A percentile compares a stretch with the other conserved stretches of the same genome.
phyloP scores from a whole-genome alignment of 2,113 vertebrate species.

The Tympanuchus pallidicinctus region DNA sequence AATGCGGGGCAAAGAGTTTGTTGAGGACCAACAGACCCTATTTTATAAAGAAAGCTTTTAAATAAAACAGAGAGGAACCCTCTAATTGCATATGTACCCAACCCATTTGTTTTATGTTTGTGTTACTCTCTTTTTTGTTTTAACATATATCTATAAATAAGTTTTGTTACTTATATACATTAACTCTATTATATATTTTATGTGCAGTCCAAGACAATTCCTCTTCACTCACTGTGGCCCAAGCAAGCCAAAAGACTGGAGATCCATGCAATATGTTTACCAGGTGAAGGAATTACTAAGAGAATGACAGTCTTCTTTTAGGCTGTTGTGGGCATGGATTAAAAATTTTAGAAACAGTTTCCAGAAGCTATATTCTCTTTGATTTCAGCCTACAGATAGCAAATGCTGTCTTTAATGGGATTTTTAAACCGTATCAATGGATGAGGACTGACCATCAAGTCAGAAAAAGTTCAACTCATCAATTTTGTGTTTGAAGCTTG shows the following conservation, averaged over 20 bases:
- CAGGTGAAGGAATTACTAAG: background rate
- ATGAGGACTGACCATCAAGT: background rate
- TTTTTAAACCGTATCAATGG: background rate
- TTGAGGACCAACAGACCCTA: background rate
- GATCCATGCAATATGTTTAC: background rate
- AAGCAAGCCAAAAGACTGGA: no score
- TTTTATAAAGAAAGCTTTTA: constrained; percentile 9
- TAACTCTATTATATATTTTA: background rate
- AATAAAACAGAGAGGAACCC: background rate
- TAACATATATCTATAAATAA: background rate
- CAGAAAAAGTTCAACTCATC: background rate
- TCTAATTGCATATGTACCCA: background rate
- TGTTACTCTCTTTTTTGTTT: background rate
- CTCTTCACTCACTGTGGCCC: background rate
- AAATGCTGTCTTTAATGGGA: background rate
- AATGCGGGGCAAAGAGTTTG: constrained; percentile 50
- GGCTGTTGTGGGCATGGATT: background rate
- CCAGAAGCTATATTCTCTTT: background rate
- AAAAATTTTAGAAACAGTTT: background rate
- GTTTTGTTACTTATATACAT: background rate
- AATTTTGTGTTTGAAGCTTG: background rate
- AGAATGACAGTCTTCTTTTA: background rate
- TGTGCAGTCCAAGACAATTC: background rate
- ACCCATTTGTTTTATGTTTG: background rate
- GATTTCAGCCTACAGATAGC: background rate